Evolutionary conservation across 2,888 invertebrate genomes (phyloP).

Genomic region (Mythimna impura): DNA sequence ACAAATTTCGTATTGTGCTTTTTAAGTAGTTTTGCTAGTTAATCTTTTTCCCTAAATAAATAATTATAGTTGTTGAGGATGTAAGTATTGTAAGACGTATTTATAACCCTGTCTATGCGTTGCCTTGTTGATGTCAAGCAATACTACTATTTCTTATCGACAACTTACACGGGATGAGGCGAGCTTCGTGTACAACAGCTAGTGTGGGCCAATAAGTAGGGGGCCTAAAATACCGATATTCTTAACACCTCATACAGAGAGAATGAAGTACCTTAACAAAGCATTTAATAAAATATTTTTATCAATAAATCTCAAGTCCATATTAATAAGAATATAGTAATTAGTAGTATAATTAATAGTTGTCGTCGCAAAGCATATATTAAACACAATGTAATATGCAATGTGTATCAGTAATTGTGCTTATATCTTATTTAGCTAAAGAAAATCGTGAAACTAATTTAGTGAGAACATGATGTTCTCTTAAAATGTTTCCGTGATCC

Average conservation of each 20-base stretch:
- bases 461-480: background rate
- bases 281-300: slow-evolving; percentile 39
- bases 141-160: slow-evolving; percentile 15
- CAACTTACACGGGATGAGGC: background rate
- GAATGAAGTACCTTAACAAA: slow-evolving; percentile 45
- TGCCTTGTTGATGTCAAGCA: slow-evolving; percentile 43
- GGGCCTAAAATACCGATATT: slow-evolving; percentile 15
- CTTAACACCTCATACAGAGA: slow-evolving; percentile 24
- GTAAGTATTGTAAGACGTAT: slow-evolving; percentile 23
- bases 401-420: slow-evolving; percentile 20
- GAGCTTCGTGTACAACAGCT: background rate
- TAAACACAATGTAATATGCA: slow-evolving; percentile 6
- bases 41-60: slow-evolving; percentile 34
- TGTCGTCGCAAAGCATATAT: slow-evolving; percentile 21
- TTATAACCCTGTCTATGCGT: slow-evolving; percentile 17
- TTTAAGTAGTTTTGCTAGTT: slow-evolving; percentile 64
- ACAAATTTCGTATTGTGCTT: slow-evolving; percentile 64
- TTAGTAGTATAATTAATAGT: background rate
- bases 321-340: slow-evolving; percentile 26
- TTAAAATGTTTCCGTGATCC: slow-evolving; percentile 6
- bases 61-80: slow-evolving; percentile 26
- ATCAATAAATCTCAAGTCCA: slow-evolving; percentile 43
- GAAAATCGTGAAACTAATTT: background rate
- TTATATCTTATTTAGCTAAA: slow-evolving; percentile 17
- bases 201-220: slow-evolving; percentile 4